Evolutionary conservation across 2,888 invertebrate species (phyloP), one percentile per base, ranked within the genome.

Genomic region (Neuroscelio doddi): DNA sequence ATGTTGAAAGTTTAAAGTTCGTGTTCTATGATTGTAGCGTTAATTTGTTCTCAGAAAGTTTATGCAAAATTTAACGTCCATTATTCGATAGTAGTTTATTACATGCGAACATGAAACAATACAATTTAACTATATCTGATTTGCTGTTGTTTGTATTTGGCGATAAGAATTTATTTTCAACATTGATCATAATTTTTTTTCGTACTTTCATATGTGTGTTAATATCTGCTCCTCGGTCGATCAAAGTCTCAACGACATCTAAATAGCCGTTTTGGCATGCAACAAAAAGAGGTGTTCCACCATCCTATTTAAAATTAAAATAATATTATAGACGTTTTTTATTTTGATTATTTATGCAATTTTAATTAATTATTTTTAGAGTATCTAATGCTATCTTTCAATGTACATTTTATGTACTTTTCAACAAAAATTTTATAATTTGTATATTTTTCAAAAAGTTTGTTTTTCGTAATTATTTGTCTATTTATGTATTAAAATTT

Each of bases 201-300:
- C 7, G 8, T 38, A 93, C 94, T 89, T 94, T 94, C 93, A 95
- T 94, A 71, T 90, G 90, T 12, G 91, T 89, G 79, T 94, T 93
- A 29, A 93, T 90, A 81, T 92, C 88, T 4, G 94, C 93, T 5
- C 96, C 96, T 75, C 92, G 89, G 61, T 90, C 89, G 50, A 97
- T 88, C 3, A 97, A 87, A 81, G 94, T 93, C 73, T 93, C 90
- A 2, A 95, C 96, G 64, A 96, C 92, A 62, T 95, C 92, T 75
- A 94, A 87, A 83, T 97, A 95, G 0, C 96, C 96, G 80, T 95
- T 94, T 80, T 97, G 96, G 71, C 95, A 93, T 45, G 97, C 92
- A 51, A 97, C 93, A 83, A 97, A 96, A 56, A 97, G 86, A 0
- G 97, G 94, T 21, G 97, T 96, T 55, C 96, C 97, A n/a, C 97